A percentile compares a stretch with the other conserved stretches of the same genome.
Evolutionary conservation across 2,113 vertebrate genomes (phyloP).

Genomic region (Sapajus apella): DNA sequence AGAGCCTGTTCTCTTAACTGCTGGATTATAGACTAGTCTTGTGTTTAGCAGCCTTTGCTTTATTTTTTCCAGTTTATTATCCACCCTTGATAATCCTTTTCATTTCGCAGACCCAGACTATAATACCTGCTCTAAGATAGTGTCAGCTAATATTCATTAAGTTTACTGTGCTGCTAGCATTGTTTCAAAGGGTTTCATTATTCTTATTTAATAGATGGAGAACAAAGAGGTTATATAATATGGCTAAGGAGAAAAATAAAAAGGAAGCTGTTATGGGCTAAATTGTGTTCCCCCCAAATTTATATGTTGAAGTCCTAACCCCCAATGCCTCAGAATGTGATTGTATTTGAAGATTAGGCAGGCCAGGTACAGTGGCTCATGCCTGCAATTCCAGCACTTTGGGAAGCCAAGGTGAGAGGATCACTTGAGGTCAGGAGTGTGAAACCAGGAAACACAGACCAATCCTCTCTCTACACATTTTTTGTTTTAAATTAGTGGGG

Average conservation of each 20-base stretch:
- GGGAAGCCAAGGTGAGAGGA: too few relatives aligned
- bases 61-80: not conserved
- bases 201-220: not conserved
- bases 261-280: not conserved
- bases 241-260: not conserved
- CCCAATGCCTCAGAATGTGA: not conserved
- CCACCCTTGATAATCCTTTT: not conserved
- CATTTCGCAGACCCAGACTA: not conserved
- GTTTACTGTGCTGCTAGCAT: not conserved
- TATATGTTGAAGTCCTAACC: not conserved
- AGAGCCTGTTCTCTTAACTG: not conserved
- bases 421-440: too few relatives aligned
- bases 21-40: not conserved
- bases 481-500: too few relatives aligned
- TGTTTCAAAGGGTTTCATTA: not conserved
- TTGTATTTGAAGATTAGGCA: not conserved
- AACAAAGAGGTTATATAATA: not conserved
- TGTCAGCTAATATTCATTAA: not conserved
- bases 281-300: not conserved
- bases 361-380: too few relatives aligned
- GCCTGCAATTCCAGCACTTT: too few relatives aligned
- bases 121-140: not conserved
- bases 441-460: too few relatives aligned
- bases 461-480: too few relatives aligned
- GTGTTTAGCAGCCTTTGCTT: not conserved